These are phyloP conservation scores for Strigamia crassipes DNA, from an alignment of 2,888 invertebrate genomes.

Conservation along the genomic window DNA sequence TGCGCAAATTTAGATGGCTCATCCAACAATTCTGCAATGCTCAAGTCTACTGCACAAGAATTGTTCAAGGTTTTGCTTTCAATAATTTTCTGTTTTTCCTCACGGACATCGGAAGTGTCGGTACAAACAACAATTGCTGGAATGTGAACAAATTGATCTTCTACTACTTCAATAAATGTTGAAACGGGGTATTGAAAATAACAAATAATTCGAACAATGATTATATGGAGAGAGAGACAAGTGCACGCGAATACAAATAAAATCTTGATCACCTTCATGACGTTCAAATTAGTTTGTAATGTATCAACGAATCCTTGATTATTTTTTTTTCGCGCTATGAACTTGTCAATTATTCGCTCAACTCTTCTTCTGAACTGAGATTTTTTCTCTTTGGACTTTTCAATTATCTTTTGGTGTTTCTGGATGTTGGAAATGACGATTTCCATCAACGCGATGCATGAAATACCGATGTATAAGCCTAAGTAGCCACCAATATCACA, in stretches of 20 bases:
- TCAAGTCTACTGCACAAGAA: background rate
- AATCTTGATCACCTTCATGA: background rate
- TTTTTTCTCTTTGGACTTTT: no score
- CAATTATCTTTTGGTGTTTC: background rate
- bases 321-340: background rate
- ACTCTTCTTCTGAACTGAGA: no score
- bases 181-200: background rate
- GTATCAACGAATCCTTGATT: background rate
- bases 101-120: background rate
- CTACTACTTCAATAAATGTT: background rate
- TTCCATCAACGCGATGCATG: background rate
- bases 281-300: no score
- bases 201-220: background rate
- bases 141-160: background rate
- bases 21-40: background rate
- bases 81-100: background rate
- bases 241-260: background rate
- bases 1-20: background rate
- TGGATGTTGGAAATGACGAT: background rate
- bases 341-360: no score
- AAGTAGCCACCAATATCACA: background rate
- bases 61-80: background rate
- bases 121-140: background rate
- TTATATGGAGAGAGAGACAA: background rate
- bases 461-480: background rate